Evolutionary conservation across 2,888 invertebrate genomes (phyloP).

Genomic region (Oxycera nigricornis): DNA sequence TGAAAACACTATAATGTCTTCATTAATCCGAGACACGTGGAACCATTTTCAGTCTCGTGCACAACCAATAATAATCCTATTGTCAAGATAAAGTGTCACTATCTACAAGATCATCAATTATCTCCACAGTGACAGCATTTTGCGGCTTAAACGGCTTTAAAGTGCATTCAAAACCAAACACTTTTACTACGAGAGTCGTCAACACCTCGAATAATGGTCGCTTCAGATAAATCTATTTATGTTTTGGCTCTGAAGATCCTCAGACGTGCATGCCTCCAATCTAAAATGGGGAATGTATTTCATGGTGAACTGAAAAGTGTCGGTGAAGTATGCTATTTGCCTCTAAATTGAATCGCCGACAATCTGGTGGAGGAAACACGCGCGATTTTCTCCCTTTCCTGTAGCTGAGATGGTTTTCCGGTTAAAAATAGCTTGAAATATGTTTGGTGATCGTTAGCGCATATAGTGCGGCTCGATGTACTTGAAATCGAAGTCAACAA

Average conservation of each 20-base stretch:
- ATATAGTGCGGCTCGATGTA: background rate
- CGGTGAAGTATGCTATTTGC: background rate
- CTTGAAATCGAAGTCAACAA: background rate
- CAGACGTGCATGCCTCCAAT: background rate
- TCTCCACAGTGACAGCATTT: slow-evolving; percentile 12
- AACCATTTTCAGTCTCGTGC: background rate
- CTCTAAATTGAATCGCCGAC: background rate
- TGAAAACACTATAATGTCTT: background rate
- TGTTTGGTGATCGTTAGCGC: background rate
- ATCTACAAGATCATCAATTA: background rate
- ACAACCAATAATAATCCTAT: background rate
- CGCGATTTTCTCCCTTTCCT: background rate
- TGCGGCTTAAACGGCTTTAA: background rate
- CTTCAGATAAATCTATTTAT: slow-evolving; percentile 3
- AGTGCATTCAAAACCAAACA: background rate
- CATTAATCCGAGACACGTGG: background rate
- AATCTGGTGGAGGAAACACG: background rate
- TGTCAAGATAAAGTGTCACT: background rate
- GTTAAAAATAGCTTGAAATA: background rate
- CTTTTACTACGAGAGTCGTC: background rate
- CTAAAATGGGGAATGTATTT: slow-evolving; percentile 2
- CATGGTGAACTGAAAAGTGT: slow-evolving; percentile 18
- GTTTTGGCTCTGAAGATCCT: background rate
- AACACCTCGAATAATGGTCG: background rate
- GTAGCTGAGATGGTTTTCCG: background rate